Evolutionary conservation across 2,113 vertebrate species (phyloP).

Genomic region (Platysteira castanea): DNA sequence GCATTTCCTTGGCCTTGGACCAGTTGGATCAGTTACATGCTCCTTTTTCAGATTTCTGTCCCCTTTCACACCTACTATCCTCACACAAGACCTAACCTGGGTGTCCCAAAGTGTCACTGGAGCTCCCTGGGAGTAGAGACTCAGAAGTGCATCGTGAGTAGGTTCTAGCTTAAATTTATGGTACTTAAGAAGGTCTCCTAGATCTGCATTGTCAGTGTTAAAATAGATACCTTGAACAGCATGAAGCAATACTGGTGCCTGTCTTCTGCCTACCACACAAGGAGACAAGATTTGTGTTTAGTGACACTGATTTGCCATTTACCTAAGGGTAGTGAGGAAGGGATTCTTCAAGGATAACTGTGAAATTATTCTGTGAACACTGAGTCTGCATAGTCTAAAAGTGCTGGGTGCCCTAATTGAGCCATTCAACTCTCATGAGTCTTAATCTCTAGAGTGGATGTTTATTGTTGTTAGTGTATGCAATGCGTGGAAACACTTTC

Average conservation of each 20-base stretch:
- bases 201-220: background rate
- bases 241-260: background rate
- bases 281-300: background rate
- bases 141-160: accelerated
- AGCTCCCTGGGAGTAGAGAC: background rate
- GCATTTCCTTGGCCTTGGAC: background rate
- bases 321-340: background rate
- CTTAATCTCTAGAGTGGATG: background rate
- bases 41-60: background rate
- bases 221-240: background rate
- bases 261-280: background rate
- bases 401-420: background rate
- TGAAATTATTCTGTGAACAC: background rate
- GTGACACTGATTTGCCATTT: background rate
- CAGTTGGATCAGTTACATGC: background rate
- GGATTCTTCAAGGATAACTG: background rate
- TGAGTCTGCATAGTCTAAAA: background rate
- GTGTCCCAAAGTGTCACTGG: background rate
- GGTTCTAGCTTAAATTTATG: background rate
- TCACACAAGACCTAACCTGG: background rate
- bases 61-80: background rate
- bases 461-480: background rate
- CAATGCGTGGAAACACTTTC: background rate
- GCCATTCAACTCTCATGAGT: background rate
- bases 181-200: background rate